Percentiles rank a stretch among this genome's conserved stretches.
Evolutionary conservation across 30 jellyfish, hydroid and myxozoan species (phyloP).

Genomic region (Haliclystus octoradiatus): DNA sequence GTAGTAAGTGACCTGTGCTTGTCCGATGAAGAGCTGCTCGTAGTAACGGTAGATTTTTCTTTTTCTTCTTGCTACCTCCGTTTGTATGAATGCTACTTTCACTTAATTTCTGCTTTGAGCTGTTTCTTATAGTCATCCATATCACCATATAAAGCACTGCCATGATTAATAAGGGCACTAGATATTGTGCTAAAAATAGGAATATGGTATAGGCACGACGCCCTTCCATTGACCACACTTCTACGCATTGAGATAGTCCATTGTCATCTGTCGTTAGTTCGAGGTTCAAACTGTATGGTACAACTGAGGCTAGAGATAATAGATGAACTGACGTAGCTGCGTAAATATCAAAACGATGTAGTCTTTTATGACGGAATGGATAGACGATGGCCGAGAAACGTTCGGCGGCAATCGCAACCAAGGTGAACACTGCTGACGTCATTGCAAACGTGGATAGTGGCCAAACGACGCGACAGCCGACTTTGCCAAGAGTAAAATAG

Average conservation of each 20-base stretch:
- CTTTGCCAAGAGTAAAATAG: slow-evolving; percentile 33
- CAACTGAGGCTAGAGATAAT: slow-evolving; percentile 21
- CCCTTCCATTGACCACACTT: slow-evolving; percentile 38
- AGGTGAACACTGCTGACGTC: slow-evolving; percentile 43
- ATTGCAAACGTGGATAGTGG: slow-evolving; percentile 57
- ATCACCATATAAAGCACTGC: slow-evolving; percentile 31
- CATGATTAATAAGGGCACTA: slow-evolving; percentile 28
- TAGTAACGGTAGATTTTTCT: background rate
- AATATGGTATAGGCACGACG: slow-evolving; percentile 20
- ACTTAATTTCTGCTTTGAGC: slow-evolving; percentile 21
- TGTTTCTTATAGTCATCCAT: slow-evolving; percentile 41
- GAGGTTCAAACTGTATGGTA: slow-evolving; percentile 28
- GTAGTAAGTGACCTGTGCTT: background rate
- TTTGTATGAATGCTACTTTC: slow-evolving; percentile 19
- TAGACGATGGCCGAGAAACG: slow-evolving; percentile 45
- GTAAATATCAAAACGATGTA: slow-evolving; percentile 8
- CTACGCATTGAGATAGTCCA: slow-evolving; percentile 11
- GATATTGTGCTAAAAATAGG: slow-evolving; percentile 23
- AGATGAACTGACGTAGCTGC: slow-evolving; percentile 19
- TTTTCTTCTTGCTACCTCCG: background rate
- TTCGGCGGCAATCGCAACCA: slow-evolving; percentile 50
- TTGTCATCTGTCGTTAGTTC: slow-evolving; percentile 10
- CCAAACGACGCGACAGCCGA: slow-evolving; percentile 49
- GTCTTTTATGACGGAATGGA: slow-evolving; percentile 38
- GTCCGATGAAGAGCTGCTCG: background rate